phyloP scores from a whole-genome alignment of 2,797 vertebrate species.

The Astyanax mexicanus region DNA sequence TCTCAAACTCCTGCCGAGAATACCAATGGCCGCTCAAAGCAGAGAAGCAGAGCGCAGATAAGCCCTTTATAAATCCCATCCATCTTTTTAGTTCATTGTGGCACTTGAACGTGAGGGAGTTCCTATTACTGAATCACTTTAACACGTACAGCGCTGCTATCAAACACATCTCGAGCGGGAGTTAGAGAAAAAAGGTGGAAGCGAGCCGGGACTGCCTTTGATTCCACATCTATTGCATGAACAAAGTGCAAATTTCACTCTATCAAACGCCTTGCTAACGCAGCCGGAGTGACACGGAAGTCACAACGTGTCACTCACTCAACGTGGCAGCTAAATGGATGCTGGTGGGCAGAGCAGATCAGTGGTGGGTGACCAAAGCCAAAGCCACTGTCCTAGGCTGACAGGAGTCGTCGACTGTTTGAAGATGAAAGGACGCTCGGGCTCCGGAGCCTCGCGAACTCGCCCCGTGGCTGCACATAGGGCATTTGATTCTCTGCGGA shows the following conservation, averaged over 20 bases:
- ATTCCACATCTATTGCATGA: conserved; percentile 7
- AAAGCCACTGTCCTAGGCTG: conserved; percentile 30
- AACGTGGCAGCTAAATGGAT: conserved; percentile 65
- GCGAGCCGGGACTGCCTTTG: not conserved
- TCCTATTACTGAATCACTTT: conserved; percentile 41
- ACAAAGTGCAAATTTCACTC: conserved; percentile 4
- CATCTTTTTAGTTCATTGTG: conserved; percentile 56
- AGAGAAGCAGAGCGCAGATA: conserved; percentile 60
- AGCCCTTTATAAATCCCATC: conserved; percentile 68
- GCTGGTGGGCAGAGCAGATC: conserved; percentile 55
- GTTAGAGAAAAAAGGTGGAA: not conserved
- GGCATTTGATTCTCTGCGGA: conserved; percentile 74
- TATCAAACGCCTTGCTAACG: conserved; percentile 21
- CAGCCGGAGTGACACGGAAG: conserved; percentile 64
- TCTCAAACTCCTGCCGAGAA: conserved; percentile 71
- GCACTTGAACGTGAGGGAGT: conserved; percentile 46
- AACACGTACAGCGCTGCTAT: conserved; percentile 32
- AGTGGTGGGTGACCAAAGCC: conserved; percentile 30
- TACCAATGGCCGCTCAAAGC: conserved; percentile 79
- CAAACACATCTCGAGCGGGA: conserved; percentile 3
- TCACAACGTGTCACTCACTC: conserved; percentile 58
- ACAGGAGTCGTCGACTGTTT: conserved; percentile 32
- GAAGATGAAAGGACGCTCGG: conserved; percentile 48
- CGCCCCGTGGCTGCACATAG: conserved; percentile 67
- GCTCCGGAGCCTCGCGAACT: conserved; percentile 20